phyloP scores from a whole-genome alignment of 2,797 vertebrate species.

The Glyptemys insculpta region DNA sequence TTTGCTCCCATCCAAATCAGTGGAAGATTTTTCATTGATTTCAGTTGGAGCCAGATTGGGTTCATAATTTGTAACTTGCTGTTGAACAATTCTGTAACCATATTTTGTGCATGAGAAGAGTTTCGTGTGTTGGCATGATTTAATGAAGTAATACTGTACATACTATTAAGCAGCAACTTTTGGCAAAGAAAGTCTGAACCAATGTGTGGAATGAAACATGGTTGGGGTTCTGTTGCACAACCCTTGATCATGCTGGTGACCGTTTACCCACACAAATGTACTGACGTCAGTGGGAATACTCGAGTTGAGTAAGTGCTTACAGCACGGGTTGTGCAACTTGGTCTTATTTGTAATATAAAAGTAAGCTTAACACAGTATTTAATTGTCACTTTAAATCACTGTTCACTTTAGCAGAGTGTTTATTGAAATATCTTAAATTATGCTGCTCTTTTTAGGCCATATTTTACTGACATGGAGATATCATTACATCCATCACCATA shows the following conservation, averaged over 20 bases:
- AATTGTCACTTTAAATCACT: conserved; percentile 49
- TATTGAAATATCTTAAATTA: conserved; percentile 21
- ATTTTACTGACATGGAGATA: conserved; percentile 15
- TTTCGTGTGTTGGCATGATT: neutral
- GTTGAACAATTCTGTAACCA: neutral
- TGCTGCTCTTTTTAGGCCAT: neutral
- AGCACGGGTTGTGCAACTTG: conserved; percentile 45
- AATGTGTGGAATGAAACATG: conserved; percentile 43
- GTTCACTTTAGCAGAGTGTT: neutral
- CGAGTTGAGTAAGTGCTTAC: conserved; percentile 38
- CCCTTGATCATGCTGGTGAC: conserved; percentile 44
- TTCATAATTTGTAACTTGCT: neutral
- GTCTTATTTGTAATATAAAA: conserved; percentile 37
- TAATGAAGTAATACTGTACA: conserved; percentile 24
- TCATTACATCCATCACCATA: neutral
- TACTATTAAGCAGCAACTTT: conserved; percentile 13
- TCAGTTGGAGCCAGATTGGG: neutral
- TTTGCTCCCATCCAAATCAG: neutral
- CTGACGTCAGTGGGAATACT: conserved; percentile 62
- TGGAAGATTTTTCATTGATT: conserved; percentile 14
- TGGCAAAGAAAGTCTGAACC: conserved; percentile 48
- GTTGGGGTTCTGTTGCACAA: conserved; percentile 61
- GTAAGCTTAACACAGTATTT: conserved; percentile 16
- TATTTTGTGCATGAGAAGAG: neutral
- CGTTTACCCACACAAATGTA: conserved; percentile 49